Base-by-base conservation (phyloP, 2,888 invertebrate species). In the Drosophila mettleri region DNA sequence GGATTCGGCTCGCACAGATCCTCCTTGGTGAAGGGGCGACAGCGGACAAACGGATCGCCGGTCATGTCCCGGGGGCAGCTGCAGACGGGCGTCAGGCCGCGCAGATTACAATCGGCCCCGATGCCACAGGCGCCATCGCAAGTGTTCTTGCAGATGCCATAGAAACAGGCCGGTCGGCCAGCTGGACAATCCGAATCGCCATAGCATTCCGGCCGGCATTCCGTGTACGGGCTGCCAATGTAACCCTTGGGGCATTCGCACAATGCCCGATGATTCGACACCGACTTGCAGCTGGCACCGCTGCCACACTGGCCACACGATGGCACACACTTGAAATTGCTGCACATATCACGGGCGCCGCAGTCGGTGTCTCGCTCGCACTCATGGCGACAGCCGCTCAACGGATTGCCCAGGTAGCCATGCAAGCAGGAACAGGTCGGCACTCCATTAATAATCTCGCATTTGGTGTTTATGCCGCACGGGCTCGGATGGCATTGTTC, bases 21-120 rank as follows among this genome's bases (percentile, higher is more conserved):
- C 89, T 94, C 97, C 86, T 95, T 95, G 91, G 95, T 95, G 89
- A 97, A 97, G 74, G 95, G 96, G 80, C 97, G 94, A 92, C 97
- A 97, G 89, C 94, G 94, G 2, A 95, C 93, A 92, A 97, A 97
- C 4, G 97, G 97, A 93, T 97, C 95, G 2, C 97, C 97, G 24
- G 97, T 97, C 95, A 96, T 97, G 87, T 96, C 96, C 88, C 94
- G 95, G 0, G 97, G 97, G 91, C 97, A 97, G 61, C 96, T 96
- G 92, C 97, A 97, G 16, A 97, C 94, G 0, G 97, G 96, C 6
- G 96, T 97, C 54, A 96, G 93, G 4, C 95, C 96, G 45, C 96
- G 94, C 39, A 97, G 70, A 65, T 91, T 90, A 91, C 97, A 97
- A 84, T 97, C 95, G 3, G 97, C 97, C 72, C 95, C 94, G 16